phyloP scores from a whole-genome alignment of 2,888 invertebrate species.

The Linyphia triangularis region DNA sequence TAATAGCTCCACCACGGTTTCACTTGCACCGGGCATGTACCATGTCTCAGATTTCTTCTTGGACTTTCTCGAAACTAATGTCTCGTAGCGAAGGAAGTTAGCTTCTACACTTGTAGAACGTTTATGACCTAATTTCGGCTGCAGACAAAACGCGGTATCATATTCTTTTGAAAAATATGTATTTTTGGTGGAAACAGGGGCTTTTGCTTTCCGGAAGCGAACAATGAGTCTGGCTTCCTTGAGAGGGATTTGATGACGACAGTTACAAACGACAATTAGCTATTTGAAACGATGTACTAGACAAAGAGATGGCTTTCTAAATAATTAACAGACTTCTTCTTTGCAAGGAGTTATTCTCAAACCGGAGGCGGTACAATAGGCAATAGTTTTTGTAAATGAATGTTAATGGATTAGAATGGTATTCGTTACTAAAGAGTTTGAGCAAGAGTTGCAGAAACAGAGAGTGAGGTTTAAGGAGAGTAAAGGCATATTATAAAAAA shows the following conservation, averaged over 20 bases:
- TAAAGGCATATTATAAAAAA: too few relatives aligned
- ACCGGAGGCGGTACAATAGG: background rate
- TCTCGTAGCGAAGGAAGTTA: slow-evolving; percentile 9
- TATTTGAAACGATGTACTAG: slow-evolving; percentile 31
- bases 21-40: slow-evolving; percentile 1
- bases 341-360: background rate
- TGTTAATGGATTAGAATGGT: background rate
- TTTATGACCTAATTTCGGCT: slow-evolving; percentile 58
- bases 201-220: slow-evolving; percentile 39
- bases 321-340: slow-evolving; percentile 20
- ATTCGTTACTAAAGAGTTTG: background rate
- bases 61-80: slow-evolving; percentile 53
- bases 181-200: slow-evolving; percentile 26
- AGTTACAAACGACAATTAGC: slow-evolving; percentile 62
- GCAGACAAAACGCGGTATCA: slow-evolving; percentile 38
- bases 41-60: slow-evolving; percentile 11
- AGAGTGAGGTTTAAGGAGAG: background rate
- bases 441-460: background rate
- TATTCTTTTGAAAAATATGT: slow-evolving; percentile 29
- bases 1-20: slow-evolving; percentile 53
- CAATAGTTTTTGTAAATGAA: slow-evolving; percentile 3
- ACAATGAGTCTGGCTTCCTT: slow-evolving; percentile 53
- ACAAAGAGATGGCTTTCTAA: slow-evolving; percentile 18
- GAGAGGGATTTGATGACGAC: slow-evolving; percentile 62
- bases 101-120: slow-evolving; percentile 3